A percentile compares a stretch with the other conserved stretches of the same genome.
Conservation (phyloP, 2,888 invertebrate genomes). For the Drosophila infuscata region DNA sequence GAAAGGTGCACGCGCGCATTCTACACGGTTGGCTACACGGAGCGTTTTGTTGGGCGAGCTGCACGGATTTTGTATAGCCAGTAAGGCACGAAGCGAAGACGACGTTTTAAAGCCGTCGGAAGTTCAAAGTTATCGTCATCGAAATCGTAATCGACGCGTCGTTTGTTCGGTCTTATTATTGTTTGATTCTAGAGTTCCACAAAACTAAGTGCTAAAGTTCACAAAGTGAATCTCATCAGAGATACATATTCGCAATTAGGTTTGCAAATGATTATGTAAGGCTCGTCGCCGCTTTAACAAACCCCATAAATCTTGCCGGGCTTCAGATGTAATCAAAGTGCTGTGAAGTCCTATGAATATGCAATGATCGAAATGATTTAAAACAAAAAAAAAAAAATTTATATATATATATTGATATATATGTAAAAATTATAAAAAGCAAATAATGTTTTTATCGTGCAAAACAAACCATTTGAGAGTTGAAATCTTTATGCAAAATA, state of each 20-base stretch:
- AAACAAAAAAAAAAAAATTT: constrained; percentile 38
- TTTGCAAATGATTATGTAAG: constrained; percentile 59
- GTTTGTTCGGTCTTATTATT: background rate
- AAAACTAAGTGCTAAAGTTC: constrained; percentile 33
- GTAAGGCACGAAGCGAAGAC: constrained; percentile 43
- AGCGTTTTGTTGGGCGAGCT: constrained; percentile 47
- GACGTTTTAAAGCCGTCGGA: constrained; percentile 63
- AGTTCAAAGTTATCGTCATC: constrained; percentile 34
- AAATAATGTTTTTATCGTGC: constrained; percentile 42
- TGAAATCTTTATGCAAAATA: constrained; percentile 43
- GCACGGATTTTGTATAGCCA: constrained; percentile 50
- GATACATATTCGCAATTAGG: constrained; percentile 45
- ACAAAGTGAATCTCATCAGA: constrained; percentile 22
- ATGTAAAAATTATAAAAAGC: constrained; percentile 25
- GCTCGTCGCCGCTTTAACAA: constrained; percentile 39
- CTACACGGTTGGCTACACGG: constrained; percentile 67
- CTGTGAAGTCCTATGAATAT: constrained; percentile 62
- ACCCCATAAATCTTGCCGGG: constrained; percentile 67
- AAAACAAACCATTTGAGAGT: constrained; percentile 40
- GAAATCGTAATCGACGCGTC: constrained; percentile 17
- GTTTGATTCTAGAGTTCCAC: constrained; percentile 8
- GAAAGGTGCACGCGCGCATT: constrained; percentile 80
- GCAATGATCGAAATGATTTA: constrained; percentile 49
- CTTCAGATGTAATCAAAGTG: constrained; percentile 47
- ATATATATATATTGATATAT: background rate